These are phyloP conservation scores for Heliconius sara DNA, from an alignment of 2,888 invertebrate genomes.

Conservation along the genomic window DNA sequence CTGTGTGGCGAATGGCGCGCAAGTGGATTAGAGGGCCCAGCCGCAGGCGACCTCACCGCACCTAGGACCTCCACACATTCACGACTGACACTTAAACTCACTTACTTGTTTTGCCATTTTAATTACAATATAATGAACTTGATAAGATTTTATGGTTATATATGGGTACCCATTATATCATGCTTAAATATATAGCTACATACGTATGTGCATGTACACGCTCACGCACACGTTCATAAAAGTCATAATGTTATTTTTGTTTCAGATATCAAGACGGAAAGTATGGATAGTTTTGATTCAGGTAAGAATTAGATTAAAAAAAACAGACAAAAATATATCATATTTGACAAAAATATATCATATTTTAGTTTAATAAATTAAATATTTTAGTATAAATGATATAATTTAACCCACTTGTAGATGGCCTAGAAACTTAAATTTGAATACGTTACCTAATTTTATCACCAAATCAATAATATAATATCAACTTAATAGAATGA, in stretches of 20 bases:
- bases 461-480: background rate
- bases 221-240: background rate
- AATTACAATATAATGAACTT: conserved; percentile 13
- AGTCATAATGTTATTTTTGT: conserved; percentile 50
- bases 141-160: background rate
- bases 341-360: too few relatives aligned
- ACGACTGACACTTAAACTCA: conserved; percentile 27
- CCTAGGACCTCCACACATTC: conserved; percentile 37
- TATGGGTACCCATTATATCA: background rate
- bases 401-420: too few relatives aligned
- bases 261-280: conserved; percentile 80
- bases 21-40: conserved; percentile 75
- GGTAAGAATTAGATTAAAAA: conserved; percentile 56
- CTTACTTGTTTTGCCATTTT: conserved; percentile 18
- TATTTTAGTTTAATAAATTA: too few relatives aligned
- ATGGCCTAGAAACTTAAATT: too few relatives aligned
- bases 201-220: background rate
- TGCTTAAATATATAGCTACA: background rate
- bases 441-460: background rate
- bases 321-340: too few relatives aligned
- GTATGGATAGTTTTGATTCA: conserved; percentile 80
- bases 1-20: conserved; percentile 56
- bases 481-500: background rate
- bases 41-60: conserved; percentile 58
- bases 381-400: too few relatives aligned